Conservation (phyloP, 2,113 vertebrate genomes). For the Mesocricetus auratus region DNA sequence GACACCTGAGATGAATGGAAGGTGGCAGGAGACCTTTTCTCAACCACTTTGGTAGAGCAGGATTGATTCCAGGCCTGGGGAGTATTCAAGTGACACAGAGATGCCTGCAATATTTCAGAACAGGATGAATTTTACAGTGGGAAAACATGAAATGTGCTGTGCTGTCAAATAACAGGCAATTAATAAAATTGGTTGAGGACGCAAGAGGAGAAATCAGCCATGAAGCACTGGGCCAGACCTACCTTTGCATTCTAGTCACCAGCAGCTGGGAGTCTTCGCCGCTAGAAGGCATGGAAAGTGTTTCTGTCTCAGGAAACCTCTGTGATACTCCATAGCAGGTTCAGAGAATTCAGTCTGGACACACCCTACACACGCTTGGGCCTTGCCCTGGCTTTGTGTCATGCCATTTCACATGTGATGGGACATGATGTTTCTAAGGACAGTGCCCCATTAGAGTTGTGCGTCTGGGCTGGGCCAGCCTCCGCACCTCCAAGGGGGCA, state of each 20-base stretch:
- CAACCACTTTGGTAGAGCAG: background rate
- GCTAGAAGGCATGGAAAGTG: background rate
- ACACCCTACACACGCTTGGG: too few relatives aligned
- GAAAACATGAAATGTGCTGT: background rate
- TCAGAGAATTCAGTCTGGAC: background rate
- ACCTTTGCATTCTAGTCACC: background rate
- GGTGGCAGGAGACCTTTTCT: slow-evolving; percentile 1
- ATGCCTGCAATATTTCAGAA: slow-evolving; percentile 34
- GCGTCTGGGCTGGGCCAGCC: background rate
- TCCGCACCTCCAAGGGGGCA: background rate
- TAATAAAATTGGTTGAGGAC: background rate
- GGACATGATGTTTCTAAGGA: background rate
- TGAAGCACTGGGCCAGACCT: background rate
- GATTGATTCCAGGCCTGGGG: slow-evolving; percentile 33
- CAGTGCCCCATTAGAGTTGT: background rate
- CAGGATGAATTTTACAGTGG: background rate
- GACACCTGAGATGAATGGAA: slow-evolving; percentile 18
- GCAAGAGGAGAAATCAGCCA: background rate
- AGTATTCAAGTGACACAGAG: background rate
- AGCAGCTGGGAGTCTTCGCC: background rate
- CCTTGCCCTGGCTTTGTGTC: background rate
- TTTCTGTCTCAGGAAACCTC: background rate
- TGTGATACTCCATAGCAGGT: background rate
- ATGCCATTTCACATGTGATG: background rate
- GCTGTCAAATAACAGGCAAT: background rate